Base-by-base conservation (phyloP, 2,113 vertebrate species). In the Microcebus murinus region DNA sequence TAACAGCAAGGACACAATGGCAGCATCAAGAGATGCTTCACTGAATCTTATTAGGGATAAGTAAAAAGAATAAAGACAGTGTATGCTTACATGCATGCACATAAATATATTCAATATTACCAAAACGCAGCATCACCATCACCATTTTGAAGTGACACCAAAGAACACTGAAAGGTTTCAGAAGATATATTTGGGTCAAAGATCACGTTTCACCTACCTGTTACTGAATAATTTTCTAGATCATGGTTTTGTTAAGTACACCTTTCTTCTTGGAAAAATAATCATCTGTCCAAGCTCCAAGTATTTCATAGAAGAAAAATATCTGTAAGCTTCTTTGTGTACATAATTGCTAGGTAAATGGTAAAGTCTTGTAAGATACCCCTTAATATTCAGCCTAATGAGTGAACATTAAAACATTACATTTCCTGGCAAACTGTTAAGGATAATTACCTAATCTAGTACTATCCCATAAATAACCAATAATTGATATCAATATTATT, bases 401-500 rank as follows among this genome's bases (percentile, higher is more conserved):
- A 86, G 68, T 87, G 36, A 95, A 70, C 65, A 83, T 61, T 83
- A 90, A 55, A 90, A 87, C 74, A 74, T 87, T 90, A 87, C 81
- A 94, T 83, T 85, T 84, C 39, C 74, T 91, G 57, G 52, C 18
- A 95, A 76, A 8, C 23, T 77, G 29, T 74, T 77, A 91, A 84
- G 17, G 57, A 81, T 61, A 93, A 95, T 96, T 90, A 94, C 36
- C 55, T 87, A 92, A 85, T 17, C 31, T 36, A 71, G 14, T 50
- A 67, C 36, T 61, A 82, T 9, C 21, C 55, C 79, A 67, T 89
- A 88, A 88, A 77, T 82, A 39, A 6, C 12, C 7, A 21, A 0
- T 67, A 97, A 98, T 96, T 98, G 97, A 92, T 55, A 55, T 55
- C 18, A 55, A 55, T 23, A 71, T 97, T 96, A 97, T 96, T 97